Conservation (phyloP, 2,113 vertebrate genomes). For the Rhinoderma darwinii region DNA sequence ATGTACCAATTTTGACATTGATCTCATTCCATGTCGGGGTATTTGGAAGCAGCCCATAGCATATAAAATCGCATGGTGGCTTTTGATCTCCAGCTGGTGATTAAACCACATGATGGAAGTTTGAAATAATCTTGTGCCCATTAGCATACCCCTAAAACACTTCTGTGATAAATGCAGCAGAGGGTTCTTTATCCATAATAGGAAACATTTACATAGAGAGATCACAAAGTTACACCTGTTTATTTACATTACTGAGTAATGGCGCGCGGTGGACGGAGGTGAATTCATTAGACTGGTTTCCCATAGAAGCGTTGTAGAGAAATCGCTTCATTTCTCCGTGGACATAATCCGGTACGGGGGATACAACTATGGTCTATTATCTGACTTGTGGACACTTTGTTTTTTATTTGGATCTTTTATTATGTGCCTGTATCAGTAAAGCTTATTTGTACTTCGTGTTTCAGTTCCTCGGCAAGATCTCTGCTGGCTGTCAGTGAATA, state of each 20-base stretch:
- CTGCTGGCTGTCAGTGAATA: too few species aligned
- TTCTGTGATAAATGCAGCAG: constrained; percentile 58
- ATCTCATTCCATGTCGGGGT: constrained; percentile 73
- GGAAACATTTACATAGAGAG: constrained; percentile 30
- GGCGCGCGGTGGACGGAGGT: constrained; percentile 15
- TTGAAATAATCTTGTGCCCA: constrained; percentile 63
- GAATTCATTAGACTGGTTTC: constrained; percentile 37
- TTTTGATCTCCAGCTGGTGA: constrained; percentile 70
- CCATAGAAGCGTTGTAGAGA: background rate
- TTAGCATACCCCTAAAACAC: constrained; percentile 65
- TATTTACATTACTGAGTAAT: constrained; percentile 46
- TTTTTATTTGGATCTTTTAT: too few species aligned
- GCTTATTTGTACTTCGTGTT: too few species aligned
- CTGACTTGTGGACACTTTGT: background rate
- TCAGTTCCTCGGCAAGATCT: too few species aligned
- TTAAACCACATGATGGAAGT: constrained; percentile 65
- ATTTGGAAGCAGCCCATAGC: constrained; percentile 69
- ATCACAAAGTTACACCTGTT: constrained; percentile 48
- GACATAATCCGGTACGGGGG: background rate
- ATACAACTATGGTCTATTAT: background rate
- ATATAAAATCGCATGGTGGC: constrained; percentile 65
- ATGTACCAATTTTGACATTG: constrained; percentile 75
- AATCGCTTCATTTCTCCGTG: background rate
- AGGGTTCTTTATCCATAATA: background rate
- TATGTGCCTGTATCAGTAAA: too few species aligned